These are phyloP conservation scores for Rhopalosiphum nymphaeae DNA, from an alignment of 2,888 invertebrate genomes.

Conservation along the genomic window DNA sequence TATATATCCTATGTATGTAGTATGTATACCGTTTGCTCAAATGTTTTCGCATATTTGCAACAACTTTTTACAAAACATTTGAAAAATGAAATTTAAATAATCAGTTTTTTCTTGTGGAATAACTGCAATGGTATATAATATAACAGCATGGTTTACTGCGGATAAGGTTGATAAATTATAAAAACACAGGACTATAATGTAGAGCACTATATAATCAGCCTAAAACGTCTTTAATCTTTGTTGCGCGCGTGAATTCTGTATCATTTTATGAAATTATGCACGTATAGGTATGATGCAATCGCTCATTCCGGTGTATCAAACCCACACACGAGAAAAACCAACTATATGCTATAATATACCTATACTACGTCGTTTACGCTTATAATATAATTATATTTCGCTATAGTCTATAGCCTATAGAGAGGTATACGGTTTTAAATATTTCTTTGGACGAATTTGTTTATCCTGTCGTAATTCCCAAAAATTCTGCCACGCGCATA, in stretches of 20 bases:
- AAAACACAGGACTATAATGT: not conserved
- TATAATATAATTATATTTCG: not conserved
- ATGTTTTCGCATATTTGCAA: constrained; percentile 9
- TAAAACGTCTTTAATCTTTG: not conserved
- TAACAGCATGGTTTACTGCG: not conserved
- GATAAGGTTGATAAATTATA: not conserved
- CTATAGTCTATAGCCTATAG: no score
- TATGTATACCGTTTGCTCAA: not conserved
- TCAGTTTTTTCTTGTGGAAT: not conserved
- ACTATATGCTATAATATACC: no score
- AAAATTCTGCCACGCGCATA: not conserved
- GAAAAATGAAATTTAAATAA: not conserved
- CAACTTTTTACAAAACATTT: not conserved
- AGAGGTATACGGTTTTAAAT: not conserved
- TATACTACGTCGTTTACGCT: not conserved
- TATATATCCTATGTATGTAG: not conserved
- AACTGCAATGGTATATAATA: not conserved
- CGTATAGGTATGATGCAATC: not conserved
- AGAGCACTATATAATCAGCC: not conserved
- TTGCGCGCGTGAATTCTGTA: not conserved
- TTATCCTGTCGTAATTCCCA: not conserved
- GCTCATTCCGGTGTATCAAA: not conserved
- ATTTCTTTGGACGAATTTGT: not conserved
- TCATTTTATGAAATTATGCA: not conserved
- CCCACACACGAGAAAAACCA: not conserved